Percentiles rank a stretch among this genome's conserved stretches.
phyloP scores from a whole-genome alignment of 2,113 vertebrate species.

The Alligator mississippiensis region DNA sequence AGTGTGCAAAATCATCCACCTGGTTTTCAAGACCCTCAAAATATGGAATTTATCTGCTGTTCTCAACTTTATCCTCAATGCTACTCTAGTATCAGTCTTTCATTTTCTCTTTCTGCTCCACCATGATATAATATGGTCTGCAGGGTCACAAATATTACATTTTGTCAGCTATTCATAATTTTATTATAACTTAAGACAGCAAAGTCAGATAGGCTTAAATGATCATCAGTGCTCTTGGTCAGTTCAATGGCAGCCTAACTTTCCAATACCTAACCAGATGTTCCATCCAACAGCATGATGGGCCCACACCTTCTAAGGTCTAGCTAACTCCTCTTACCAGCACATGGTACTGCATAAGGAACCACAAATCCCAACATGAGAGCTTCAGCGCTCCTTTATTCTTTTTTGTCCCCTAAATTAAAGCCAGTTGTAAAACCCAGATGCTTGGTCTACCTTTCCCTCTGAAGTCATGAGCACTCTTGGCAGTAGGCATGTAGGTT shows the following conservation, averaged over 20 bases:
- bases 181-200: neutral
- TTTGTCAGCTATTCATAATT: neutral
- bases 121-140: neutral
- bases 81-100: neutral
- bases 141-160: accelerated
- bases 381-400: neutral
- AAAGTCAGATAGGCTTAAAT: neutral
- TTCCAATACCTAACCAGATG: neutral
- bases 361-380: neutral
- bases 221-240: no score
- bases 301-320: neutral
- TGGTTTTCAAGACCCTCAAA: neutral
- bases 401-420: no score
- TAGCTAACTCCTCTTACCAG: neutral
- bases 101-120: neutral
- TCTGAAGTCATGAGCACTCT: neutral
- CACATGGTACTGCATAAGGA: no score
- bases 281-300: neutral
- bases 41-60: neutral
- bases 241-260: neutral
- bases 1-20: neutral
- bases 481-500: neutral
- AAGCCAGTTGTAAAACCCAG: neutral
- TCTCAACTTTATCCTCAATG: neutral
- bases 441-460: neutral